Evolutionary conservation across 1,140 invertebrate genomes (phyloP).

Genomic region (Plectus sambesii): DNA sequence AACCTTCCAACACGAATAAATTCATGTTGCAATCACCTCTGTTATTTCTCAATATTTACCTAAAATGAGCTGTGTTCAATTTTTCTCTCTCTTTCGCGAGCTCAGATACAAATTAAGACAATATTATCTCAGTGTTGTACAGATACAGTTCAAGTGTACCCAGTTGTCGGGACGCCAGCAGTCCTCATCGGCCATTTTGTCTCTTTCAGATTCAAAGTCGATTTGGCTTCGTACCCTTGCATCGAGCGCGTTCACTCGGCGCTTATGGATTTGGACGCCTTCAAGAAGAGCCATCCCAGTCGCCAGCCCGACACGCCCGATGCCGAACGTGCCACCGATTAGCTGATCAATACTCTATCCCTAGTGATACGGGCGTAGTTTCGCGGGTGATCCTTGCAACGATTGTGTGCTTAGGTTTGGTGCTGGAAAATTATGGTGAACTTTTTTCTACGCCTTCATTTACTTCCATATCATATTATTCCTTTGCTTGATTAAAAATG

Average conservation of each 20-base stretch:
- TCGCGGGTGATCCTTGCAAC: too few relatives aligned
- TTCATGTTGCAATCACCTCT: too few relatives aligned
- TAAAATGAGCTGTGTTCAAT: too few relatives aligned
- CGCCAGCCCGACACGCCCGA: conserved; percentile 65
- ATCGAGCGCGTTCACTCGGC: conserved; percentile 68
- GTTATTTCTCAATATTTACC: too few relatives aligned
- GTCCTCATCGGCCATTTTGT: neutral
- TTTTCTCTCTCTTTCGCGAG: neutral
- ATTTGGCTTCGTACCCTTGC: conserved; percentile 73
- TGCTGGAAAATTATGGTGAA: too few relatives aligned
- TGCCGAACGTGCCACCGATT: conserved; percentile 17
- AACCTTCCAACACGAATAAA: too few relatives aligned
- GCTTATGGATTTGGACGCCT: conserved; percentile 63
- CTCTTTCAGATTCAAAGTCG: conserved; percentile 67
- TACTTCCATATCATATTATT: too few relatives aligned
- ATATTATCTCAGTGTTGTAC: neutral
- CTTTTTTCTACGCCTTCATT: too few relatives aligned
- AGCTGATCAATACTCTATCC: too few relatives aligned
- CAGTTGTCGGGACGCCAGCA: neutral
- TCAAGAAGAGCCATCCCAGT: conserved; percentile 70
- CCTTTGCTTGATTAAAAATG: too few relatives aligned
- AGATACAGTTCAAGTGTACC: neutral
- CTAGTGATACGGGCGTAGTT: too few relatives aligned
- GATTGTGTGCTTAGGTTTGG: too few relatives aligned
- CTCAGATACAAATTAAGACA: neutral